A percentile compares a stretch with the other conserved stretches of the same genome.
phyloP scores from a whole-genome alignment of 1,140 invertebrate species.

The Drepana arcuata region DNA sequence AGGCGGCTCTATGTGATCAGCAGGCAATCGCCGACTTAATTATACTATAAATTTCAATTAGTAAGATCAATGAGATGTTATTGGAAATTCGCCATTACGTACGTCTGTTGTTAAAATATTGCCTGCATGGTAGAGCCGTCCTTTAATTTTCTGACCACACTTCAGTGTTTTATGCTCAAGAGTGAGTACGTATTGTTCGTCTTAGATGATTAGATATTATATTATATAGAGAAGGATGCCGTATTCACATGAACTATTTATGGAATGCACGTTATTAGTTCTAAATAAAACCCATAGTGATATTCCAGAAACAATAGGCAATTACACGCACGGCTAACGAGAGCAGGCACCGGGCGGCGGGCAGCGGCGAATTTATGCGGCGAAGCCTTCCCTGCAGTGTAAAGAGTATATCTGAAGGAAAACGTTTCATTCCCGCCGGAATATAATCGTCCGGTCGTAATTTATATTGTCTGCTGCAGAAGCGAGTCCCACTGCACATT shows the following conservation, averaged over 20 bases:
- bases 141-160: too few species aligned
- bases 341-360: constrained; percentile 17
- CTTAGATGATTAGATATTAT: too few species aligned
- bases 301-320: constrained; percentile 28
- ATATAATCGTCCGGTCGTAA: constrained; percentile 74
- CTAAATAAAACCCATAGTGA: too few species aligned
- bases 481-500: constrained; percentile 72
- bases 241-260: too few species aligned
- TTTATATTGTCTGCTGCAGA: constrained; percentile 74
- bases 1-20: constrained; percentile 39
- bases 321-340: constrained; percentile 34
- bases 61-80: constrained; percentile 57
- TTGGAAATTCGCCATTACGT: constrained; percentile 53
- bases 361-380: constrained; percentile 7
- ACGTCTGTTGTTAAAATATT: not conserved
- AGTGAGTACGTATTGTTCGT: too few species aligned
- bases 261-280: too few species aligned
- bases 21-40: constrained; percentile 47
- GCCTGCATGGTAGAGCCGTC: too few species aligned
- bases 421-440: constrained; percentile 65
- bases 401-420: constrained; percentile 61
- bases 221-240: too few species aligned
- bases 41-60: constrained; percentile 65
- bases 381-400: constrained; percentile 18
- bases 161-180: constrained; percentile 4